phyloP scores from a whole-genome alignment of 2,888 invertebrate genomes.

The Pycnomerus fuliginosus region DNA sequence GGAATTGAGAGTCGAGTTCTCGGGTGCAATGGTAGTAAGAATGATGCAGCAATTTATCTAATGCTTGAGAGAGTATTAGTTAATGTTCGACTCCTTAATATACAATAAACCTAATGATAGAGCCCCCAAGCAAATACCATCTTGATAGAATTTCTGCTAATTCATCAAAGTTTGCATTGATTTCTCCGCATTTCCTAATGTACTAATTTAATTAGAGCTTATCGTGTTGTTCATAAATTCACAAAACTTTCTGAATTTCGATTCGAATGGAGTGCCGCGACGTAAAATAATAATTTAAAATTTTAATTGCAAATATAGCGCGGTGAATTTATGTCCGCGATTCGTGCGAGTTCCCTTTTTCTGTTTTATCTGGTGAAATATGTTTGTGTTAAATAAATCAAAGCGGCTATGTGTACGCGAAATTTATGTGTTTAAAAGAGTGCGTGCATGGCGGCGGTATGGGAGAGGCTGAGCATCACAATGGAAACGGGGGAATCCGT shows the following conservation, averaged over 20 bases:
- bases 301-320: conserved; percentile 19
- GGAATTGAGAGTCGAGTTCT: conserved; percentile 5
- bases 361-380: conserved; percentile 31
- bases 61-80: conserved; percentile 26
- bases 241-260: too few species aligned
- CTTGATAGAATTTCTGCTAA: conserved; percentile 13
- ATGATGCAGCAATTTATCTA: conserved; percentile 24
- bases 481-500: conserved; percentile 49
- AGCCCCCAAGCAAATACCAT: conserved; percentile 18
- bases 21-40: conserved; percentile 19
- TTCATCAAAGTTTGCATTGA: conserved; percentile 1
- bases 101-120: conserved; percentile 29
- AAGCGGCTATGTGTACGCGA: conserved; percentile 30
- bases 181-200: neutral
- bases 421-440: conserved; percentile 28
- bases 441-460: conserved; percentile 6
- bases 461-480: conserved; percentile 36
- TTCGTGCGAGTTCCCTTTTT: conserved; percentile 20
- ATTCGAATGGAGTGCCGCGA: too few species aligned
- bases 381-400: conserved; percentile 36
- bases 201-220: too few species aligned
- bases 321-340: conserved; percentile 18
- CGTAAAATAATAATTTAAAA: conserved; percentile 21
- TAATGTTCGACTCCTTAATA: conserved; percentile 22
- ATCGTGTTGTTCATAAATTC: too few species aligned